Evolutionary conservation across 2,113 vertebrate genomes (phyloP).

Genomic region (Mastomys natalensis): DNA sequence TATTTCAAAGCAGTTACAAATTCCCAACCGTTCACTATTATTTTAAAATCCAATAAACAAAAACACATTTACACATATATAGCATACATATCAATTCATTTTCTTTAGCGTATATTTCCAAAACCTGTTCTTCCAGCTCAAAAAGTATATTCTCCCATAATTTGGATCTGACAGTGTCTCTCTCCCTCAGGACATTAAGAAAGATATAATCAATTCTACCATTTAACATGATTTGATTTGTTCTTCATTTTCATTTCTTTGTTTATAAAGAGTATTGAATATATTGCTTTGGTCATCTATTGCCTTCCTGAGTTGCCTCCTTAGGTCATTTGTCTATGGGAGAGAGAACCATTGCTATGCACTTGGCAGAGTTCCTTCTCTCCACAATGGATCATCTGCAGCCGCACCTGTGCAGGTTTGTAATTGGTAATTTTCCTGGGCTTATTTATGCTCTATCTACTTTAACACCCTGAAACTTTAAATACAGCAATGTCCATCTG

Average conservation of each 20-base stretch:
- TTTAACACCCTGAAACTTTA: not conserved
- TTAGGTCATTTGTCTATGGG: not conserved
- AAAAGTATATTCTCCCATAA: not conserved
- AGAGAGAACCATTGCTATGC: not conserved
- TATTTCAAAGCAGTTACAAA: not conserved
- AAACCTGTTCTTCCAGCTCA: constrained; percentile 15
- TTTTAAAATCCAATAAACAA: constrained; percentile 52
- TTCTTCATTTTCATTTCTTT: constrained; percentile 27
- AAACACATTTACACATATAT: not conserved
- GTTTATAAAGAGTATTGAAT: not conserved
- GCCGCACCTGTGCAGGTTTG: not conserved
- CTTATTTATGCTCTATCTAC: not conserved
- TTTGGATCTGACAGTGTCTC: not conserved
- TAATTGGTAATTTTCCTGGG: not conserved
- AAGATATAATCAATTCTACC: not conserved
- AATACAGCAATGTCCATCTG: not conserved
- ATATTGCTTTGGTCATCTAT: not conserved
- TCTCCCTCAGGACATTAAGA: not conserved
- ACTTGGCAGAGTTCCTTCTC: not conserved
- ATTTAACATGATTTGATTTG: not conserved
- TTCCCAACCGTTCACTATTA: not conserved
- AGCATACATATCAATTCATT: not conserved
- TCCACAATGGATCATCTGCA: not conserved
- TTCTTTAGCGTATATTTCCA: constrained; percentile 4
- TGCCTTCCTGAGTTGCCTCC: not conserved